Evolutionary conservation across 2,888 invertebrate genomes (phyloP), one percentile per base, ranked within the genome.

Genomic region (Thelaira solivaga): DNA sequence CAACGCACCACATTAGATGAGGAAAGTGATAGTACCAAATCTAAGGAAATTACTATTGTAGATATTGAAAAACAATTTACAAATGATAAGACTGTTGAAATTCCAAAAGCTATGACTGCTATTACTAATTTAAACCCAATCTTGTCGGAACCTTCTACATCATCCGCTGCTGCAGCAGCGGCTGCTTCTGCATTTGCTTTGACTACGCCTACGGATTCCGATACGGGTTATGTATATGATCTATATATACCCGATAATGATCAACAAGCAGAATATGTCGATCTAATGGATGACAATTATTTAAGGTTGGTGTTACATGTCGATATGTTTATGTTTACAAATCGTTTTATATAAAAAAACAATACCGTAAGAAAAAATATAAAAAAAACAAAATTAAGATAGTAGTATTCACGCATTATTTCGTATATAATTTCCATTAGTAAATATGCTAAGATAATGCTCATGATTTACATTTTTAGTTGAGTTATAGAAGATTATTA

Each of bases 161-260:
- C 78, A 41, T 31, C 76, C 0, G 80, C 75, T 43, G 80, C 26
- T 6, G 65, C 69, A 1, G 74, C 68, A 16, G 62, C 67, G n/a
- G 62, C 67, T 7, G 67, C 57, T 8, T n/a, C 69, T 13, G 39
- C 55, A 5, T 24, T 49, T 29, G 49, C 43, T 6, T n/a, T 71
- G 24, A 20, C 53, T 2, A 71, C 49, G 75, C 84, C 85, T 10
- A 83, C 83, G 20, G 86, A 88, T 76, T 86, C 86, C 6, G 86
- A 89, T 43, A 82, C 85, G n/a, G 86, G 88, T 61, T 93, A 90
- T 85, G 93, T 93, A 6, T 93, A 92, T 81, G 93, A 93, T 86
- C 88, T 93, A 26, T 93, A 93, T 87, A 91, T 91, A 82, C 91
- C 91, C 8, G 87, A 90, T 81, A 89, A 89, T 80, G 89, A 90